These are phyloP conservation scores for Lepus americanus DNA, from an alignment of 2,113 vertebrate genomes.

Conservation along the genomic window DNA sequence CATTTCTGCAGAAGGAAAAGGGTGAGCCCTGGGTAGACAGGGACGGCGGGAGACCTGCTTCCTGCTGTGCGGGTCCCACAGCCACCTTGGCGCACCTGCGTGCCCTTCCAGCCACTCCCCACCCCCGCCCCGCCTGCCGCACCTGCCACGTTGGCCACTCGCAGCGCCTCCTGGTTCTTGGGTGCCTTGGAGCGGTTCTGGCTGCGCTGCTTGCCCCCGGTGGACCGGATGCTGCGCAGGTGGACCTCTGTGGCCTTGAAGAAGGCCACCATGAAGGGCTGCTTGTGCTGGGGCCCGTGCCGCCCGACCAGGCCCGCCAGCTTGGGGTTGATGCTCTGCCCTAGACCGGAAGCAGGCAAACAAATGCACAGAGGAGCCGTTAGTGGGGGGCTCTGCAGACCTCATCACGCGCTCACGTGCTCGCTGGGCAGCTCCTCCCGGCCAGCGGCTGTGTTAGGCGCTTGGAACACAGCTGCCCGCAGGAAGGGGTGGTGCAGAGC, in stretches of 20 bases:
- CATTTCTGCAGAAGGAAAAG: background rate
- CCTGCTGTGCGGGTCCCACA: background rate
- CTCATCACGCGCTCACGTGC: rapidly evolving
- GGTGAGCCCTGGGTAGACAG: too few species aligned
- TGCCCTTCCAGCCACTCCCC: rapidly evolving
- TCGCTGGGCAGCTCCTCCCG: rapidly evolving
- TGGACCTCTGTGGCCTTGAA: slow-evolving; percentile 99
- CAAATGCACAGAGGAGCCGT: background rate
- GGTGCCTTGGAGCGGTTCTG: slow-evolving; percentile 94
- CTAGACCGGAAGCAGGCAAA: slow-evolving; percentile 82
- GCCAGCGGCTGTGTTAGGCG: background rate
- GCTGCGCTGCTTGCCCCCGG: slow-evolving; percentile 93
- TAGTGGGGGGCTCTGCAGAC: background rate
- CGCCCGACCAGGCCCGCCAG: slow-evolving; percentile 94
- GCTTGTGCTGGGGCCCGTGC: slow-evolving; percentile 97
- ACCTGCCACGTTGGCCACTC: slow-evolving; percentile 95
- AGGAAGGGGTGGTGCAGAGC: rapidly evolving
- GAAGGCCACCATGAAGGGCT: slow-evolving; percentile 98
- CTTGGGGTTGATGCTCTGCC: slow-evolving; percentile 95
- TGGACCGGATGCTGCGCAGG: slow-evolving; percentile 95
- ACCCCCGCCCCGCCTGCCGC: background rate
- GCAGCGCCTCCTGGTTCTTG: slow-evolving; percentile 95
- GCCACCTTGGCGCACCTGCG: rapidly evolving
- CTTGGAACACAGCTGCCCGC: background rate
- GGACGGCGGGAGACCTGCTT: background rate